A percentile compares a stretch with the other conserved stretches of the same genome.
These are phyloP conservation scores for Acropternis orthonyx DNA, from an alignment of 2,797 vertebrate species.

Conservation along the genomic window DNA sequence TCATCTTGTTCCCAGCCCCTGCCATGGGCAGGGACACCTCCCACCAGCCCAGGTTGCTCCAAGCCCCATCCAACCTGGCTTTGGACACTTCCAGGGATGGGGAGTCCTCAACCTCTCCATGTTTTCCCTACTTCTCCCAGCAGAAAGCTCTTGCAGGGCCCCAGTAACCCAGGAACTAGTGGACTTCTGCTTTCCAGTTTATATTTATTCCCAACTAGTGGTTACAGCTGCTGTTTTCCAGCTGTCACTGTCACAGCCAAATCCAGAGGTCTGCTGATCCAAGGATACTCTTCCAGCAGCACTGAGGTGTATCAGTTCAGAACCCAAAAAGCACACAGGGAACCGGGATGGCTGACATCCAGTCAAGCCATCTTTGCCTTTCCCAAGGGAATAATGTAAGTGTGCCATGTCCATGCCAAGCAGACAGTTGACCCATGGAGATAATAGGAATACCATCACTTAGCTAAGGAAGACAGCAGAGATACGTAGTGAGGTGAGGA, in stretches of 20 bases:
- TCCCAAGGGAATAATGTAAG: not conserved
- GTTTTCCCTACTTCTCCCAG: not conserved
- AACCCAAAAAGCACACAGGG: not conserved
- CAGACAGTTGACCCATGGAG: not conserved
- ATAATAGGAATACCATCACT: not conserved
- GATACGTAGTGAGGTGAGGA: not conserved
- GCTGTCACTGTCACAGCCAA: not conserved
- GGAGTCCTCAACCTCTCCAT: not conserved
- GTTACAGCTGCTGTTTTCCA: not conserved
- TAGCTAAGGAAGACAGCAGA: not conserved
- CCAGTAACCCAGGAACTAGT: not conserved
- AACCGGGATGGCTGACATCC: not conserved
- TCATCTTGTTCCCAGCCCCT: not conserved
- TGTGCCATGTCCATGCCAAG: not conserved
- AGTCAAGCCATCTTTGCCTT: not conserved
- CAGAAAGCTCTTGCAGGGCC: not conserved
- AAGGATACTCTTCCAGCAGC: not conserved
- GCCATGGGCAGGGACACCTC: not conserved
- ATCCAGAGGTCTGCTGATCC: not conserved
- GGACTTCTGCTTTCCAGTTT: not conserved
- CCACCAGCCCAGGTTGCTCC: not conserved
- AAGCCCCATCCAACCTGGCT: not conserved
- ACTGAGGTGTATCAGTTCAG: rapidly evolving
- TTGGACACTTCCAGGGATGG: not conserved
- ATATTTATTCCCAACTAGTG: not conserved